Evolutionary conservation across 2,888 invertebrate species (phyloP).

Genomic region (Mesoligia furuncula): DNA sequence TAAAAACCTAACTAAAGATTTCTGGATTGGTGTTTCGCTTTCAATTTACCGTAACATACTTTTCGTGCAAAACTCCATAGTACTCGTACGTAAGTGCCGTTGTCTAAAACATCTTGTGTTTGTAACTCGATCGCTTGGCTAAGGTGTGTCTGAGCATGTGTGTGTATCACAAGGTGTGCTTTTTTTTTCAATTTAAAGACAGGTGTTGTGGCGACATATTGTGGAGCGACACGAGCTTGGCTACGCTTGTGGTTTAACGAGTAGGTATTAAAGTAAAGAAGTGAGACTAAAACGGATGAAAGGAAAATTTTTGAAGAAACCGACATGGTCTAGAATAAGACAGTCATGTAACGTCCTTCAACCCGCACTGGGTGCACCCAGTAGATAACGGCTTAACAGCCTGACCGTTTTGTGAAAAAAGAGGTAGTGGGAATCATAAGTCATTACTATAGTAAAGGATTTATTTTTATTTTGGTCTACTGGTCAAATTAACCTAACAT

Average conservation of each 20-base stretch:
- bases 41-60: constrained; percentile 9
- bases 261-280: not conserved
- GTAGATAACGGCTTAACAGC: not conserved
- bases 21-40: not conserved
- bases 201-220: constrained; percentile 26
- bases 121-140: constrained; percentile 6
- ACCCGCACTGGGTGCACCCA: no score
- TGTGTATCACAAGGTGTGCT: constrained; percentile 29
- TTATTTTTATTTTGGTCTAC: no score
- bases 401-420: no score
- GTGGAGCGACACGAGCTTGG: constrained; percentile 7
- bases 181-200: constrained; percentile 27
- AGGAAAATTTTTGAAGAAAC: not conserved
- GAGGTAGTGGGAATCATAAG: not conserved
- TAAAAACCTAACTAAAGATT: no score
- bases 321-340: no score
- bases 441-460: not conserved
- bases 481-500: no score
- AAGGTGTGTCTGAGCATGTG: not conserved
- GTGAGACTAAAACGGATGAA: not conserved
- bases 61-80: not conserved
- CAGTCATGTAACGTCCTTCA: not conserved
- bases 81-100: constrained; percentile 9
- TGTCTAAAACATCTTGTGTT: constrained; percentile 14
- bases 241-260: not conserved